Evolutionary conservation across 2,888 invertebrate species (phyloP).

Genomic region (Hipparchia semele): DNA sequence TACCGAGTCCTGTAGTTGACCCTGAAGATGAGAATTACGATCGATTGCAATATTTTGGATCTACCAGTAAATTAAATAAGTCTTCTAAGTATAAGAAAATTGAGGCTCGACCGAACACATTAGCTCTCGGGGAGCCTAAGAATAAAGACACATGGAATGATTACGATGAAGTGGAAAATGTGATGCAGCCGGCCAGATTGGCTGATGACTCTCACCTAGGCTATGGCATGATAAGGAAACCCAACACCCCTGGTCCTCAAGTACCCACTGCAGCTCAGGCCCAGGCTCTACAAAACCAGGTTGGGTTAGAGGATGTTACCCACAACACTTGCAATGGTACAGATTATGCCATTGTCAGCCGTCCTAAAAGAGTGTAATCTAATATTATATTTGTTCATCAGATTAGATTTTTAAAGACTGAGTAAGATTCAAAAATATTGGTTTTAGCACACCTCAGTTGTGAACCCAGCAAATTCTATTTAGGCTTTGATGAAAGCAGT

Average conservation of each 20-base stretch:
- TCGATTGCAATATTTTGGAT: conserved; percentile 91
- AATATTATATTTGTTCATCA: conserved; percentile 17
- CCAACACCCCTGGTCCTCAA: conserved; percentile 80
- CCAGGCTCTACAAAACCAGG: conserved; percentile 71
- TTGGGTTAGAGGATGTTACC: conserved; percentile 79
- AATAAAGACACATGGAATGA: conserved; percentile 85
- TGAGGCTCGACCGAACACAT: conserved; percentile 82
- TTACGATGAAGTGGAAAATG: conserved; percentile 89
- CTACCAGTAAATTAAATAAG: conserved; percentile 86
- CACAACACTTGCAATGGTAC: conserved; percentile 89
- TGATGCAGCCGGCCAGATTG: conserved; percentile 86
- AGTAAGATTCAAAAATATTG: conserved; percentile 43
- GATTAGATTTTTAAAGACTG: conserved; percentile 55
- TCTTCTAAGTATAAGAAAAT: conserved; percentile 88
- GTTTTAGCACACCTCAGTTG: too few relatives aligned
- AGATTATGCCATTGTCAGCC: conserved; percentile 92
- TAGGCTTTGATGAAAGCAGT: too few relatives aligned
- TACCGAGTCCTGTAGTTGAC: conserved; percentile 74
- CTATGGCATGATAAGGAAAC: conserved; percentile 90
- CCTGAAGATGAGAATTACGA: conserved; percentile 88
- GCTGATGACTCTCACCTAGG: conserved; percentile 92
- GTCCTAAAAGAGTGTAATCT: conserved; percentile 90
- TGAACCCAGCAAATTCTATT: too few relatives aligned
- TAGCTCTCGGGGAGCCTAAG: conserved; percentile 72
- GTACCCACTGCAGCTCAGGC: conserved; percentile 79